Percentiles rank a stretch among this genome's conserved stretches.
Conservation (phyloP, 2,797 vertebrate genomes). For the Phyllotis vaccarum region DNA sequence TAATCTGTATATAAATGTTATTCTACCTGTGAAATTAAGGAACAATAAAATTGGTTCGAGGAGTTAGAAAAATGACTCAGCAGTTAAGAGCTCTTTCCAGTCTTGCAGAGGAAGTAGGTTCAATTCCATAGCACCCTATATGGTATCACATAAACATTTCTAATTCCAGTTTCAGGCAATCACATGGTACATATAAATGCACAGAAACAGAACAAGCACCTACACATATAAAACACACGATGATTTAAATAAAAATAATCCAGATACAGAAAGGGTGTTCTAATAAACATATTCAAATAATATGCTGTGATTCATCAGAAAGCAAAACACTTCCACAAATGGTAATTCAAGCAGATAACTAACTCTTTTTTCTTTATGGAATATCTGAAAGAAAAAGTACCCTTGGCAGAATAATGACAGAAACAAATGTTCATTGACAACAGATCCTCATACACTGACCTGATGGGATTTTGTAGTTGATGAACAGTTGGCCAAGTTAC, state of each 20-base stretch:
- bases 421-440: neutral
- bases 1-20: neutral
- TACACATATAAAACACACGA: neutral
- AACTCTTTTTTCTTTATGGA: neutral
- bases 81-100: neutral
- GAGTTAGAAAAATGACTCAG: neutral
- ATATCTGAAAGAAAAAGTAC: neutral
- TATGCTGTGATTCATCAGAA: neutral
- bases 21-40: neutral
- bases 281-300: neutral
- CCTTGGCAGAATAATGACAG: neutral
- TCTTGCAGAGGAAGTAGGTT: neutral
- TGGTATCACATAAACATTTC: neutral
- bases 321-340: neutral
- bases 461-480: neutral
- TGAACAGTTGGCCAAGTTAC: neutral
- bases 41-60: neutral
- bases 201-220: neutral
- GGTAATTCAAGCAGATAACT: constrained; percentile 5
- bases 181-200: neutral
- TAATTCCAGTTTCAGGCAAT: neutral
- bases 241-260: neutral
- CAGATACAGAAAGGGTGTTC: neutral
- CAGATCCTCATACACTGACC: neutral
- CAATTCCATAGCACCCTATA: too few relatives aligned